A percentile compares a stretch with the other conserved stretches of the same genome.
Conservation (phyloP, 2,888 invertebrate genomes). For the Crepidodera aurea region DNA sequence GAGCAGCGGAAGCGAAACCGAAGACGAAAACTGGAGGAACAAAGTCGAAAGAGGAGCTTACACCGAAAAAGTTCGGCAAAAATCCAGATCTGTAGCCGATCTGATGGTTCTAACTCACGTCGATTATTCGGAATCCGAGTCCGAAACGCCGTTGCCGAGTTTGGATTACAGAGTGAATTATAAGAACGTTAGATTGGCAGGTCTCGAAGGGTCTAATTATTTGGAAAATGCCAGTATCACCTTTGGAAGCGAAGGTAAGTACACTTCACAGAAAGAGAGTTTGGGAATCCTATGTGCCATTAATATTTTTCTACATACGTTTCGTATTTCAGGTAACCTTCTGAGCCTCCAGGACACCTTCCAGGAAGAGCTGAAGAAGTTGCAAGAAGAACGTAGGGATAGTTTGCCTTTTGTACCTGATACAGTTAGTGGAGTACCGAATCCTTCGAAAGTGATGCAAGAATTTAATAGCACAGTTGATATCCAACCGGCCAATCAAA, state of each 20-base stretch:
- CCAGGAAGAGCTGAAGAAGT: constrained; percentile 64
- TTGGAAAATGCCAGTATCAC: constrained; percentile 55
- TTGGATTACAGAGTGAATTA: constrained; percentile 57
- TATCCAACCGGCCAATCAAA: constrained; percentile 57
- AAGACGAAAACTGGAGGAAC: constrained; percentile 70
- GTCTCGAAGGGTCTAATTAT: constrained; percentile 55
- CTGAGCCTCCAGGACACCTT: constrained; percentile 65
- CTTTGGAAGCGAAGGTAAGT: constrained; percentile 65
- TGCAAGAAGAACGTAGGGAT: constrained; percentile 60
- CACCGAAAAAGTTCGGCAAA: constrained; percentile 70
- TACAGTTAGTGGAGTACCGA: constrained; percentile 38
- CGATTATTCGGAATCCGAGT: constrained; percentile 69
- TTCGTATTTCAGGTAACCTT: constrained; percentile 60
- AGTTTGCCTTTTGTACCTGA: constrained; percentile 62
- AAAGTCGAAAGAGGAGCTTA: constrained; percentile 68
- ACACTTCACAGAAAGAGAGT: too few species aligned
- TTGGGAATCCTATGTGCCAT: too few species aligned
- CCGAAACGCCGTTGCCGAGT: constrained; percentile 62
- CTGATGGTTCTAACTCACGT: constrained; percentile 74
- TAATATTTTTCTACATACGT: too few species aligned
- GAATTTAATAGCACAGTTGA: constrained; percentile 56
- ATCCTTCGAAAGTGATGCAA: constrained; percentile 48
- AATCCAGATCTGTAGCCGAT: constrained; percentile 73
- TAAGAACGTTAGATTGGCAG: constrained; percentile 59
- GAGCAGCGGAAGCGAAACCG: constrained; percentile 69